Base-by-base conservation (phyloP, 2,888 invertebrate genomes). In the Bhutanitis thaidina region DNA sequence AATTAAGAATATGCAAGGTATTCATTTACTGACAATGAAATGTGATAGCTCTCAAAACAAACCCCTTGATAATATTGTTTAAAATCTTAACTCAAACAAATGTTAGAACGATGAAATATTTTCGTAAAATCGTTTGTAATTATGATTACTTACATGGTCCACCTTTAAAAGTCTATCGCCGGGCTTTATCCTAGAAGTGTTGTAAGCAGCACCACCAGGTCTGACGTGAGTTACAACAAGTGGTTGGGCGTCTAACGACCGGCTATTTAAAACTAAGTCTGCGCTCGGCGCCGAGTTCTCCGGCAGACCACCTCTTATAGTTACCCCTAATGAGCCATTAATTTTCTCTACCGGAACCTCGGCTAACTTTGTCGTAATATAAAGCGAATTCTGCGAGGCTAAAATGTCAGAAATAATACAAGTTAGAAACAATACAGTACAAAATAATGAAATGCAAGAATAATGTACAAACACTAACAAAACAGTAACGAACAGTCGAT, bases 141-240 rank as follows among this genome's bases (percentile, higher is more conserved):
- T n/a, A n/a, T n/a, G n/a, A n/a, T n/a, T n/a, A 87, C 91, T 90
- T 71, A 92, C 92, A 77, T 94, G 94, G 79, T 98, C 97, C 44
- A 98, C 95, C 60, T 96, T 95, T 53, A 98, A 71, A 20, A 98
- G 86, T 16, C 98, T 92, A 77, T 98, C 98, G 1, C 98, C 98
- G 27, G 96, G 94, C 74, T 97, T 94, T 57, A 98, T 94, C 56
- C 97, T 93, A 0, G 97, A 97, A 52, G 95, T 96, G 68, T 95
- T 95, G 59, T 97, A 96, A 1, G 97, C 97, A 0, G 98, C 95
- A 0, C 98, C 97, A 47, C 96, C 95, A 8, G 96, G 93, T 59
- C 97, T 91, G 4, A 98, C 95, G 67, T 96, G 95, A 0, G 97
- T 98, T 32, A 98, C 95, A 4, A 96, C 94, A 58, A 98, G 81